Evolutionary conservation across 2,888 invertebrate species (phyloP).

Genomic region (Podotricha telesiphe): DNA sequence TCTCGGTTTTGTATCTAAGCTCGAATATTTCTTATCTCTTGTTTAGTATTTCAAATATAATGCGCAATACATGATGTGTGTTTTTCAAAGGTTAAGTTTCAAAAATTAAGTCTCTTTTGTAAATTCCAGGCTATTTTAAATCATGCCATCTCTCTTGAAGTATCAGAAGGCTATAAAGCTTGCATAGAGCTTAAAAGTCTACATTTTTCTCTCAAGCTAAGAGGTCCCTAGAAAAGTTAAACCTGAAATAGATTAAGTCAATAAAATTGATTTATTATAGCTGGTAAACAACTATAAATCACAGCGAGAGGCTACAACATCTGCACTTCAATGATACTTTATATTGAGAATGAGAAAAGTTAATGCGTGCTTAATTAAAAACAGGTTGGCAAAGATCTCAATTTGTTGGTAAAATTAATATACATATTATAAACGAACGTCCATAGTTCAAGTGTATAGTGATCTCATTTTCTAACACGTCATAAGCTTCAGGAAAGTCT

Average conservation of each 20-base stretch:
- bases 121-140: neutral
- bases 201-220: constrained; percentile 24
- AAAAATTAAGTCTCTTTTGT: too few species aligned
- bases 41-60: constrained; percentile 7
- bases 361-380: constrained; percentile 4
- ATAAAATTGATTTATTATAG: constrained; percentile 70
- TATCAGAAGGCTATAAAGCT: constrained; percentile 3
- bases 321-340: constrained; percentile 44
- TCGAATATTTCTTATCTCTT: constrained; percentile 24
- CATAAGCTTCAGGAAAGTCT: constrained; percentile 18
- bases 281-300: constrained; percentile 73
- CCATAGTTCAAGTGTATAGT: neutral
- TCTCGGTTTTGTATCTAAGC: constrained; percentile 28
- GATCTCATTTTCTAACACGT: constrained; percentile 7
- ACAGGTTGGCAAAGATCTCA: neutral
- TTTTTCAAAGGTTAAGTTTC: neutral
- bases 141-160: neutral
- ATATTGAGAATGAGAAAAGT: constrained; percentile 34
- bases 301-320: constrained; percentile 48
- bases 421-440: too few species aligned
- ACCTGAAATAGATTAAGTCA: constrained; percentile 58
- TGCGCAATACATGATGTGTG: neutral
- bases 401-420: neutral
- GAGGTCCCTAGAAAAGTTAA: constrained; percentile 32
- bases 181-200: neutral